Evolutionary conservation across 2,113 vertebrate genomes (phyloP).

Genomic region (Gasterosteus aculeatus): DNA sequence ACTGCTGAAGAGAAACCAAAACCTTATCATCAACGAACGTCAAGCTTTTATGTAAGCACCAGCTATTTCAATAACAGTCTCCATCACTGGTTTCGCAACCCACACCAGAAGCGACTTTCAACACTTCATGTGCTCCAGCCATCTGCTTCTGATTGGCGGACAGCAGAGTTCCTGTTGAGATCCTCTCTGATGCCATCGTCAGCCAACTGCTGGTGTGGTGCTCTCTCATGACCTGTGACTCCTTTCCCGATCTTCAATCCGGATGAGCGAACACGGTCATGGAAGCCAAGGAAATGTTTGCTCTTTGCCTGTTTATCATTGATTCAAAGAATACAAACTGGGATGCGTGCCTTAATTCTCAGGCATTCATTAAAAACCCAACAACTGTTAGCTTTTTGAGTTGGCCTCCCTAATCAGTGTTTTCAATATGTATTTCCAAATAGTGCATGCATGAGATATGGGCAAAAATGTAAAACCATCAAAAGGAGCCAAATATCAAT

Average conservation of each 20-base stretch:
- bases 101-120: slow-evolving; percentile 42
- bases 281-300: slow-evolving; percentile 22
- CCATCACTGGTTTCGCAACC: slow-evolving; percentile 24
- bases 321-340: too few species aligned
- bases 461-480: not conserved
- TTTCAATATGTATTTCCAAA: not conserved
- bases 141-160: slow-evolving; percentile 52
- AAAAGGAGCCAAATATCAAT: not conserved
- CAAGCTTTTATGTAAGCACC: slow-evolving; percentile 25
- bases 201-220: slow-evolving; percentile 47
- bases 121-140: slow-evolving; percentile 62
- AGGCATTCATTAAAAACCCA: not conserved
- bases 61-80: slow-evolving; percentile 27
- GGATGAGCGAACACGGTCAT: slow-evolving; percentile 14
- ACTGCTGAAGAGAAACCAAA: slow-evolving; percentile 17
- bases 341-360: not conserved
- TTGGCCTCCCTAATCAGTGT: not conserved
- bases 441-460: not conserved
- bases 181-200: slow-evolving; percentile 40
- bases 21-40: not conserved
- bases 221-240: slow-evolving; percentile 14
- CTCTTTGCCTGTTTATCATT: not conserved
- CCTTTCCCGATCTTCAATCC: not conserved
- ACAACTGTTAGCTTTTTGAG: not conserved
- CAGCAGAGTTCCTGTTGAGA: slow-evolving; percentile 38